Percentiles rank a stretch among this genome's conserved stretches.
phyloP scores from a whole-genome alignment of 37 sponge, comb jelly and placozoan species.

The Sycon ciliatum region DNA sequence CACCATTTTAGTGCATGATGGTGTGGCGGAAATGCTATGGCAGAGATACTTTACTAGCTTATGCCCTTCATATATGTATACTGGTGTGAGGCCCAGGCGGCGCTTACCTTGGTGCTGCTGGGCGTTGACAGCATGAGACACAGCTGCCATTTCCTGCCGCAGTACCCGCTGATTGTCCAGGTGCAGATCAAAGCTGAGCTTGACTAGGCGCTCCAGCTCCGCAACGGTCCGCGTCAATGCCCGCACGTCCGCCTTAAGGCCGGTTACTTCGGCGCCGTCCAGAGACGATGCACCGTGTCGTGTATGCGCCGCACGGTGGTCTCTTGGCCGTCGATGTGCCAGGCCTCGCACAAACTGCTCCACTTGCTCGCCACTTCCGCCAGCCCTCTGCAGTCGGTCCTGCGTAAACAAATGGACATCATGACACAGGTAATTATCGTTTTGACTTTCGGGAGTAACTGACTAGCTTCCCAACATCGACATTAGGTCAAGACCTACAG shows the following conservation, averaged over 20 bases:
- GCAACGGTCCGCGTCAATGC: conserved; percentile 50
- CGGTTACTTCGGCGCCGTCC: background rate
- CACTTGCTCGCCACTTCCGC: background rate
- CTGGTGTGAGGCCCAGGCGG: background rate
- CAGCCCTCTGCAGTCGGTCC: background rate
- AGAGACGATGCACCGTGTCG: no score
- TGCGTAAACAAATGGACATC: background rate
- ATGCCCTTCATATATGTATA: background rate
- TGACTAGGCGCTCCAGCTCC: conserved; percentile 70
- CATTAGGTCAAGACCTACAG: no score
- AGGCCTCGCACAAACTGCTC: background rate
- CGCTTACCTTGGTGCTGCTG: background rate
- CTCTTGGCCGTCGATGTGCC: background rate
- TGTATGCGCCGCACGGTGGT: background rate
- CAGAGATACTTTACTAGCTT: no score
- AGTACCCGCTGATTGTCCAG: conserved; percentile 77
- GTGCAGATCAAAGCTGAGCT: conserved; percentile 68
- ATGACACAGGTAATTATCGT: no score
- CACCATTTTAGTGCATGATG: no score
- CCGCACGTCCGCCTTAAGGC: conserved; percentile 37
- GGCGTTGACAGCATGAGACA: conserved; percentile 42
- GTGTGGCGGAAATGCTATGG: no score
- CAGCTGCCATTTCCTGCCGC: conserved; percentile 79
- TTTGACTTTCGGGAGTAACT: no score
- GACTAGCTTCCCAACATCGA: no score